Evolutionary conservation across 2,797 vertebrate genomes (phyloP), one percentile per base, ranked within the genome.

Genomic region (Liasis olivaceus): DNA sequence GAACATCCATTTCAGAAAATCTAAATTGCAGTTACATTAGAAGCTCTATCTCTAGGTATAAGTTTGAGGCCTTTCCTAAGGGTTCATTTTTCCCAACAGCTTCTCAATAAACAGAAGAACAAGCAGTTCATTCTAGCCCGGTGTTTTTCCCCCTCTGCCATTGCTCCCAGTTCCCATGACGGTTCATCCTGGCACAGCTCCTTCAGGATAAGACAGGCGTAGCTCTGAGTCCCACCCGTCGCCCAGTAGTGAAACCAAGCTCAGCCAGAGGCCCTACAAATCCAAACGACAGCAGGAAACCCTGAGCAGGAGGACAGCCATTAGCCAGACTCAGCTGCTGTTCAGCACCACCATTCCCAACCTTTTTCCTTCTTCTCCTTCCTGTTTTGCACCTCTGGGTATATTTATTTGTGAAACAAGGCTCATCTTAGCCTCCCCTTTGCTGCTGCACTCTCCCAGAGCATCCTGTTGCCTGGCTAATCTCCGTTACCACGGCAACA

Each of bases 401-500:
- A 62, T 92, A 86, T 86, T 92, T 89, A 72, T 92, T 72, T 90
- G 22, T 24, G 20, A 69, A 24, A 69, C 14, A n/a, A 88, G 56
- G 20, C 42, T 63, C 72, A 56, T 54, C 91, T 24, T 20, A 42
- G 31, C 31, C 88, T 8, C 51, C 24, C 26, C 60, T 88, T 47
- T 17, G 11, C 60, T 3, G 3, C 4, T 28, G 12, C 24, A 17
- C 47, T 36, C 62, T 31, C 77, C 91, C 63, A 31, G 31, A 89
- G 81, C 91, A 92, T 92, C 91, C 36, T 47, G 81, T 92, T 92
- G 91, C 91, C 54, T 59, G 88, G 91, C 88, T 92, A 86, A 92
- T 90, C 88, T 89, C 28, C 11, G 63, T 92, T 89, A 20, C 91
- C 81, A 86, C 1, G 63, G 81, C 62, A 92, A 90, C 62, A 0